These are phyloP conservation scores for Eutolmus rufibarbis DNA, from an alignment of 2,888 invertebrate species.

Conservation along the genomic window DNA sequence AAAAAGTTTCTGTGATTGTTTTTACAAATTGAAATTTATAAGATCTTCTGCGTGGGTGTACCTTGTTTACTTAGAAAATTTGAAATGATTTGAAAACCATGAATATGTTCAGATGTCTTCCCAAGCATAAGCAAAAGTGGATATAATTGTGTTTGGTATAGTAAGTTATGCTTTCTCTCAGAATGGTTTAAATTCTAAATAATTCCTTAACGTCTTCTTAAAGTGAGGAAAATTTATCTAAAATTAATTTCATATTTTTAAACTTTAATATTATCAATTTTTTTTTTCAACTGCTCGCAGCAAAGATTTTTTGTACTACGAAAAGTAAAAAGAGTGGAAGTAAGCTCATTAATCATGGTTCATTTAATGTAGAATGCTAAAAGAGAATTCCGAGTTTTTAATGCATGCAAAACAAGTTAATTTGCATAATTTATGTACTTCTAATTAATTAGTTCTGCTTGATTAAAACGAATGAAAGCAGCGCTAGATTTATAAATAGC, in stretches of 20 bases:
- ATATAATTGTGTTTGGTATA: neutral
- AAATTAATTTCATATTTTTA: no score
- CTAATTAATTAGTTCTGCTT: neutral
- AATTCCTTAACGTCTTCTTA: neutral
- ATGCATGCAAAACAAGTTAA: neutral
- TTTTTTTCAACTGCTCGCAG: neutral
- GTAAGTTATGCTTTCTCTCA: neutral
- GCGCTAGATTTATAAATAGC: neutral
- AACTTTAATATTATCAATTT: no score
- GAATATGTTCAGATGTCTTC: neutral
- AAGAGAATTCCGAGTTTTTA: neutral
- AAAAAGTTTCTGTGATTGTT: neutral
- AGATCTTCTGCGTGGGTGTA: neutral
- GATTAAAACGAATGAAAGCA: neutral
- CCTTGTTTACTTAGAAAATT: neutral
- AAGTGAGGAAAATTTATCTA: no score
- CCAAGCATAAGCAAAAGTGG: neutral
- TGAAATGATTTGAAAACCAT: neutral
- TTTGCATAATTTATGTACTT: neutral
- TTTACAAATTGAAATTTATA: neutral
- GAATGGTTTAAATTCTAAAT: neutral
- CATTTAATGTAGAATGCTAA: neutral
- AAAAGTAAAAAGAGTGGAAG: neutral
- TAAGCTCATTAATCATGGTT: neutral
- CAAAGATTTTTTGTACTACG: neutral